Base-by-base conservation (phyloP, 1,140 invertebrate genomes). In the Phymorhynchus buccinoides region DNA sequence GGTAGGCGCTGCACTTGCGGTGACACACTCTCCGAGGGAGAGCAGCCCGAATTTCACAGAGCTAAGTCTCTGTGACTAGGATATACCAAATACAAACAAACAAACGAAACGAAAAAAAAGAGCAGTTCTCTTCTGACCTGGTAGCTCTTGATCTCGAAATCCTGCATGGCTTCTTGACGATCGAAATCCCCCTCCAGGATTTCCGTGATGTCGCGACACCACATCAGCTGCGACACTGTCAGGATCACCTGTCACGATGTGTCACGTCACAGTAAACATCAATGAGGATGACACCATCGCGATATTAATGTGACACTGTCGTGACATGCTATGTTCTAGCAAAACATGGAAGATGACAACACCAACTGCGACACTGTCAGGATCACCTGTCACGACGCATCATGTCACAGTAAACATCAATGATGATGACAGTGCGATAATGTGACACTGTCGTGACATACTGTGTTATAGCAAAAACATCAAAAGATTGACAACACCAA, bases 201-300 rank as follows among this genome's bases (percentile, higher is more conserved):
- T 77, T 94, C 93, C 87, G 97, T 96, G 2, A 98, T 95, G 79
- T 95, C 95, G 89, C 94, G 93, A 2, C 96, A 96, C 97, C 97
- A 98, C 94, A 96, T 96, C 85, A 97, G 96, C 93, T 98, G 97
- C 0, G 96, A 97, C 0, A 97, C 96, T 1, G 96, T 96, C 39
- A 97, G 92, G 1, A 97, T 95, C 32, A 96, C 94, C 94, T 95
- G 85, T 27, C 77, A 79, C 27, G 30, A 79, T 41, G 44, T 73
- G 32, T 73, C 27, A 79, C 44, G n/a, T 27, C 32, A 77, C 62
- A 22, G 18, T 22, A 14, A 22, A 27, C 62, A 30, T 14, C 30
- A 73, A 32, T 27, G 30, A 14, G 32, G 68, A 73, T 35, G 62
- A 73, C 27, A 73, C 7, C 62, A 68, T 27, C 48, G 9, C 9